These are phyloP conservation scores for Zootermopsis nevadensis DNA, from an alignment of 2,888 invertebrate genomes.

Conservation along the genomic window DNA sequence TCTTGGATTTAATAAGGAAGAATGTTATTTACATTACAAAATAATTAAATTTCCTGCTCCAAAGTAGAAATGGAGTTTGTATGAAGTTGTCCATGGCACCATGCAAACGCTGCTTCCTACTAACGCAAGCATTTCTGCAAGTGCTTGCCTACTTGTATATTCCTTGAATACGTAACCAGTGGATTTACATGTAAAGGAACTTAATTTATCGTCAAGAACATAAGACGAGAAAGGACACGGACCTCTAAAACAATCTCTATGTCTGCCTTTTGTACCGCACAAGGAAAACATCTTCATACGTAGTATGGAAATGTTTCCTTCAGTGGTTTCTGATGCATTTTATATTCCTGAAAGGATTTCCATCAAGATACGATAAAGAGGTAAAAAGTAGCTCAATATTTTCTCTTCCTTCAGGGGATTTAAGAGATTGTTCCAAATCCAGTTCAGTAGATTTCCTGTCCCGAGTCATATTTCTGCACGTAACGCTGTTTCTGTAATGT, in stretches of 20 bases:
- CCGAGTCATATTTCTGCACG: neutral
- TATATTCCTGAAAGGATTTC: neutral
- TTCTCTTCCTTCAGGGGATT: neutral
- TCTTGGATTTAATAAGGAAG: neutral
- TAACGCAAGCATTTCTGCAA: neutral
- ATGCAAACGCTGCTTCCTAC: neutral
- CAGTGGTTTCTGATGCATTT: neutral
- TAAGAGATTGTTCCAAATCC: neutral
- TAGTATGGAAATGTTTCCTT: neutral
- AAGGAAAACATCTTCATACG: neutral
- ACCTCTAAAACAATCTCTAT: neutral
- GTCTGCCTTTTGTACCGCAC: neutral
- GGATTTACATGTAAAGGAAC: neutral
- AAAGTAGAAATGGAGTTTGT: neutral
- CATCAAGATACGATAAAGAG: neutral
- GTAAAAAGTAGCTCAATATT: neutral
- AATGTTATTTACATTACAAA: neutral
- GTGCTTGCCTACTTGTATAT: neutral
- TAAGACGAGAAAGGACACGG: neutral
- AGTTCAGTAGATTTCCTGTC: neutral
- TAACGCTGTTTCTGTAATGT: no score
- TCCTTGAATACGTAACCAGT: neutral
- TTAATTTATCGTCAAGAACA: neutral
- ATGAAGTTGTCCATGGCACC: neutral
- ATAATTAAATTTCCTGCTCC: neutral